Base-by-base conservation (phyloP, 2,113 vertebrate genomes). In the Puntigrus tetrazona region DNA sequence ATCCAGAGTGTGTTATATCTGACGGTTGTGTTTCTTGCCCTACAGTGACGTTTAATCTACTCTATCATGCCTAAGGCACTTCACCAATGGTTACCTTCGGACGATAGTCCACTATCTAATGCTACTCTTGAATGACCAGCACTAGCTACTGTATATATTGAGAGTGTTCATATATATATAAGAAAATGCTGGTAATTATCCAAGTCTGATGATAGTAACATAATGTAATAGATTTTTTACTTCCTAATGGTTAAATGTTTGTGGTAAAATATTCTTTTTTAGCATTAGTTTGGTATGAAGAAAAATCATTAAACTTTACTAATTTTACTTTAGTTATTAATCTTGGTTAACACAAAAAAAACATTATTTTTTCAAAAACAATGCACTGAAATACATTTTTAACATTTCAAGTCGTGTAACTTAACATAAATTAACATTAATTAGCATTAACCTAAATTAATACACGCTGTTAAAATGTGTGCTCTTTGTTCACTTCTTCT, bases 41-140 rank as follows among this genome's bases (percentile, higher is more conserved):
- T 67, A 57, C 50, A 63, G 80, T 70, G 67, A 70, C 59, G 78
- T 76, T 78, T 83, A 85, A 88, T 88, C 85, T 80, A 79, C 34
- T 83, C 63, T 57, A 70, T 77, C 43, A 25, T 55, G 77, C 83
- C 83, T 83, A 29, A 50, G 80, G 84, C 74, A 41, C 57, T 83
- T 74, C 78, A 18, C 65, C 43, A 57, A n/a, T 47, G 41, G 18
- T 80, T 65, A 45, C 78, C 67, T 80, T 27, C 5, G 3, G 1
- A 47, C 0, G 4, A 34, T 14, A 47, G 9, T 13, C 59, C 36
- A 8, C 10, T 80, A 34, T 78, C 18, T 41, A 61, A 57, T 29
- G 27, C 31, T n/a, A 34, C 38, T 43, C 70, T 16, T 61, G 55
- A 55, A 78, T 43, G 34, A 59, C 29, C n/a, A 22, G 7, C n/a